Percentiles rank a stretch among this genome's conserved stretches.
These are phyloP conservation scores for Natrix natrix DNA, from an alignment of 2,797 vertebrate genomes.

Conservation along the genomic window DNA sequence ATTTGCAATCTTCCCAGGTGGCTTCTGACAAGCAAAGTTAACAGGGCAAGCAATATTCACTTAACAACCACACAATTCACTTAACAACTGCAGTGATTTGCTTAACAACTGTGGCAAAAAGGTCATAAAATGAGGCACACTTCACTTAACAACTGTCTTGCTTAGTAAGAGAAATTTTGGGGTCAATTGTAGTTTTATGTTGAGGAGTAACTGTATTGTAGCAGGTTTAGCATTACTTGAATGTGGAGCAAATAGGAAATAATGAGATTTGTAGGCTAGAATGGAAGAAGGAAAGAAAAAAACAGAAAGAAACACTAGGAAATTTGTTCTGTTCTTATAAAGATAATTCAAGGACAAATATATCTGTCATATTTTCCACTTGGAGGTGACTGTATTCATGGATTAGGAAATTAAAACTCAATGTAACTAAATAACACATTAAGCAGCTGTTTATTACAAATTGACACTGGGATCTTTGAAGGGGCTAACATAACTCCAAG, in stretches of 20 bases:
- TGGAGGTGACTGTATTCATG: neutral
- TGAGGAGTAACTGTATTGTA: neutral
- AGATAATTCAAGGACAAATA: neutral
- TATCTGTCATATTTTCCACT: neutral
- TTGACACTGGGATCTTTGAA: neutral
- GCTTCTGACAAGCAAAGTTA: neutral
- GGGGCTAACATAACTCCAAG: neutral
- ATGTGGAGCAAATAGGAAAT: neutral
- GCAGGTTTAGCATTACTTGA: neutral
- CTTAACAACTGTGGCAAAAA: no score
- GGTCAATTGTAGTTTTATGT: neutral
- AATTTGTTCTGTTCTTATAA: neutral
- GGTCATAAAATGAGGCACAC: no score
- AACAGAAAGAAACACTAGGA: neutral
- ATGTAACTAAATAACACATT: neutral
- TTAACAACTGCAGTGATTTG: no score
- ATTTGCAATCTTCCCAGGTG: neutral
- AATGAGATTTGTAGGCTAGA: neutral
- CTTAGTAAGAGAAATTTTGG: neutral
- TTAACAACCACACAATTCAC: neutral
- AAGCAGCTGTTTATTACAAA: neutral
- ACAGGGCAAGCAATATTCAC: neutral
- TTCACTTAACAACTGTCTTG: neutral
- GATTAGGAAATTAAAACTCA: neutral
- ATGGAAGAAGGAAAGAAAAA: neutral